Evolutionary conservation across 2,797 vertebrate genomes (phyloP).

Genomic region (Coreius guichenoti): DNA sequence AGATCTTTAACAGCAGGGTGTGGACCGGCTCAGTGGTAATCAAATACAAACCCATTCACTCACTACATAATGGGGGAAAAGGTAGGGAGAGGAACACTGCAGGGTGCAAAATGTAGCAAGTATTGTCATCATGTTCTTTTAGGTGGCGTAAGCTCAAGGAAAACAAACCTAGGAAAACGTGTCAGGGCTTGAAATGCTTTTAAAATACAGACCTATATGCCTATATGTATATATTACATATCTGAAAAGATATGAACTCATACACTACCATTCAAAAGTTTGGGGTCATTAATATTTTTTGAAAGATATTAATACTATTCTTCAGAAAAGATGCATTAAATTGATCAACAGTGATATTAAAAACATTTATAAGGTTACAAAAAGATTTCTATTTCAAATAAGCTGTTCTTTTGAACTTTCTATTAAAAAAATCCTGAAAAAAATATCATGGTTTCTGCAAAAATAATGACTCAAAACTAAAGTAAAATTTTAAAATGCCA

Average conservation of each 20-base stretch:
- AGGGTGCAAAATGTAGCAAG: background rate
- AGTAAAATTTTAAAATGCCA: background rate
- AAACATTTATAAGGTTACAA: no score
- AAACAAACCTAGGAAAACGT: background rate
- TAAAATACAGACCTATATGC: background rate
- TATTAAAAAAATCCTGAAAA: no score
- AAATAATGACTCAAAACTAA: background rate
- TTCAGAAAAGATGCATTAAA: background rate
- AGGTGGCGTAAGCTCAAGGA: background rate
- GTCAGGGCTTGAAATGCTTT: background rate
- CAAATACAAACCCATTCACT: slow-evolving; percentile 32
- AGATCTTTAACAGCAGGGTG: slow-evolving; percentile 31
- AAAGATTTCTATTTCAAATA: background rate
- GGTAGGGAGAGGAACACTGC: background rate
- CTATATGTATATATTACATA: no score
- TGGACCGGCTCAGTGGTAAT: slow-evolving; percentile 11
- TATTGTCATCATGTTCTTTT: background rate
- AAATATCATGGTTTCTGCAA: background rate
- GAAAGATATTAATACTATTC: no score
- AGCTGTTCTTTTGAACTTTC: background rate
- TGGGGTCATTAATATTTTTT: no score
- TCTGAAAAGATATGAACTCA: no score
- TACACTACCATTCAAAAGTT: no score
- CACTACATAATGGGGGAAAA: slow-evolving; percentile 13
- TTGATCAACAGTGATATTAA: no score